Evolutionary conservation across 2,888 invertebrate genomes (phyloP).

Genomic region (Busseola fusca): DNA sequence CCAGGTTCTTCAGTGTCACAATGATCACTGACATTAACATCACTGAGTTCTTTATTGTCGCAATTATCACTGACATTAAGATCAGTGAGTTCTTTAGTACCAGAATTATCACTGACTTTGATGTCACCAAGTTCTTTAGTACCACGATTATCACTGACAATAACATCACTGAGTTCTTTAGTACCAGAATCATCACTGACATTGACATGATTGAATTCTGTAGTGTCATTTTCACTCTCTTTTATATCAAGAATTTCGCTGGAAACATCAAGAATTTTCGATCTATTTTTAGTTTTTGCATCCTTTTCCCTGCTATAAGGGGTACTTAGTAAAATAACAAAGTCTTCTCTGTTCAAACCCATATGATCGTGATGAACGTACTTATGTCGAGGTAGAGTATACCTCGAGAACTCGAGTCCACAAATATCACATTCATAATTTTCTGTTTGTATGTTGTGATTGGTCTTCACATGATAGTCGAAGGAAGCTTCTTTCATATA

Average conservation of each 20-base stretch:
- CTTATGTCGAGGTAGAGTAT: conserved; percentile 40
- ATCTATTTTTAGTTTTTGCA: neutral
- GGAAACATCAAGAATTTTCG: neutral
- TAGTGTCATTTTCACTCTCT: neutral
- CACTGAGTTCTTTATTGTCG: neutral
- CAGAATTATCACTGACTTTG: neutral
- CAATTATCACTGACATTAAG: neutral
- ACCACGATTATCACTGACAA: neutral
- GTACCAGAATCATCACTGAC: conserved; percentile 2
- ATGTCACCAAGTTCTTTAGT: neutral
- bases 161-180: neutral
- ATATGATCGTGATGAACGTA: conserved; percentile 50
- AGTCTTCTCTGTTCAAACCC: conserved; percentile 29
- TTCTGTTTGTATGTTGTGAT: neutral
- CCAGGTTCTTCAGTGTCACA: neutral
- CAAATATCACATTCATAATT: conserved; percentile 42
- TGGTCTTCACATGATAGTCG: conserved; percentile 20
- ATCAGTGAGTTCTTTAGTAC: neutral
- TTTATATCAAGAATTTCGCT: neutral
- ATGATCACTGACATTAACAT: neutral
- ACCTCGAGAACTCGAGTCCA: conserved; percentile 34
- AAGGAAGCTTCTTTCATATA: conserved; percentile 26
- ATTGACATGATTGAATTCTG: neutral
- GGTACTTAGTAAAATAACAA: conserved; percentile 12
- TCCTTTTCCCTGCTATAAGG: neutral